Base-by-base conservation (phyloP, 2,113 vertebrate genomes). In the Chlamydotis undulata region DNA sequence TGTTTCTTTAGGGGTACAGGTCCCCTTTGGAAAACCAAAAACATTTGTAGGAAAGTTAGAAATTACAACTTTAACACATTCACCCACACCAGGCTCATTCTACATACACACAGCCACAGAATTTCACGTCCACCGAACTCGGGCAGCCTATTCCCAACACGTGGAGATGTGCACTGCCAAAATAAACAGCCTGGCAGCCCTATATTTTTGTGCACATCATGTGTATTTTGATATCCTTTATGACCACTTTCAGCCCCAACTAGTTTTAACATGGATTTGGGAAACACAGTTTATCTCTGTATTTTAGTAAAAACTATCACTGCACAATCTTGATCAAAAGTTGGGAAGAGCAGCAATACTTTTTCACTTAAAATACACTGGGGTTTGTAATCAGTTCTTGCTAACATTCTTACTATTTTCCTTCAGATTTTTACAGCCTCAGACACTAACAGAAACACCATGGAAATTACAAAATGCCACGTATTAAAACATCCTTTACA, bases 151-250 rank as follows among this genome's bases (percentile, higher is more conserved):
- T 7, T 7, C 57, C 69, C 56, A 64, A 7, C 41, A 14, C 24
- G 1, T 9, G 26, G 59, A 41, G 64, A 24, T 5, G 69, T 6
- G 31, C 6, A 7, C 7, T 17, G 43, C 53, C 39, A 50, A 24
- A 56, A 59, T 1, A 29, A 73, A 55, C 1, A 2, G 16, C 7
- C 8, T 1, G 14, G 21, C 1, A 35, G 52, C 23, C 35, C 53
- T 33, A 7, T 0, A 10, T 16, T 29, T 6, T 70, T 56, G 28
- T 6, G 55, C 55, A 31, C 29, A 31, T 11, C 47, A 10, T 7
- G 8, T 3, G 1, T 4, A 19, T 9, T 78, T n/a, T 25, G 6
- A 33, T 2, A 52, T 7, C 41, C 12, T 29, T n/a, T 2, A 6
- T 4, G 45, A 4, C 4, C 35, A 19, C 16, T 31, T 67, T 68